Evolutionary conservation across 2,113 vertebrate species (phyloP).

Genomic region (Neomonachus schauinslandi): DNA sequence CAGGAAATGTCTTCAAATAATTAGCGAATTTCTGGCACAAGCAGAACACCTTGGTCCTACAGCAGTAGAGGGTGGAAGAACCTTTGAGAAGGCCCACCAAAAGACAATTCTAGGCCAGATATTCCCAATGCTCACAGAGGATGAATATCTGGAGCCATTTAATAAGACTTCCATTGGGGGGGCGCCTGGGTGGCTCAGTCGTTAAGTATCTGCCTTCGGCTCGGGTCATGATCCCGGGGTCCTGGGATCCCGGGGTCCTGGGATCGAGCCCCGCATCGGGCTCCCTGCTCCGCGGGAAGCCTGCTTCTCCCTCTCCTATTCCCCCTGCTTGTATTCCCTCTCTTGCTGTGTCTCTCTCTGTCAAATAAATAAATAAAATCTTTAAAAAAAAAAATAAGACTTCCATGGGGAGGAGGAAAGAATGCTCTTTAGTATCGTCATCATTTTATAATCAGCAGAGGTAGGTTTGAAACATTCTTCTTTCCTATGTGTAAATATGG

Average conservation of each 20-base stretch:
- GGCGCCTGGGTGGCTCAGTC: too few relatives aligned
- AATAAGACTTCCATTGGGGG: neutral
- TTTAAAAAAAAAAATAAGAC: neutral
- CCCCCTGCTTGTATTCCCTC: too few relatives aligned
- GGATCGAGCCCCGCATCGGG: too few relatives aligned
- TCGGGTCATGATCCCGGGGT: too few relatives aligned
- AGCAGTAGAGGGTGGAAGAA: neutral
- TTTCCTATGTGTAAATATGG: slow-evolving; percentile 38
- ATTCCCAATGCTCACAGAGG: neutral
- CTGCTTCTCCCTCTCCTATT: too few relatives aligned
- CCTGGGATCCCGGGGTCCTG: too few relatives aligned
- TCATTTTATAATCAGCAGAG: neutral
- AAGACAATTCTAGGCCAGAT: neutral
- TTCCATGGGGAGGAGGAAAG: neutral
- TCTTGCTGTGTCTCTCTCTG: too few relatives aligned
- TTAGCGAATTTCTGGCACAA: slow-evolving; percentile 45
- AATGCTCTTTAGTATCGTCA: neutral
- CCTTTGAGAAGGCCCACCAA: neutral
- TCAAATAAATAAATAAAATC: too few relatives aligned
- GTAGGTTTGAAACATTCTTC: neutral
- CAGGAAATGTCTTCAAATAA: slow-evolving; percentile 51
- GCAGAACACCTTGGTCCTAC: neutral
- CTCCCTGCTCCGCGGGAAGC: too few relatives aligned
- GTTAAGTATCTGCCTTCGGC: too few relatives aligned
- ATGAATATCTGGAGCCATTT: neutral